A percentile compares a stretch with the other conserved stretches of the same genome.
phyloP scores from a whole-genome alignment of 2,113 vertebrate species.

The Elephas maximus region DNA sequence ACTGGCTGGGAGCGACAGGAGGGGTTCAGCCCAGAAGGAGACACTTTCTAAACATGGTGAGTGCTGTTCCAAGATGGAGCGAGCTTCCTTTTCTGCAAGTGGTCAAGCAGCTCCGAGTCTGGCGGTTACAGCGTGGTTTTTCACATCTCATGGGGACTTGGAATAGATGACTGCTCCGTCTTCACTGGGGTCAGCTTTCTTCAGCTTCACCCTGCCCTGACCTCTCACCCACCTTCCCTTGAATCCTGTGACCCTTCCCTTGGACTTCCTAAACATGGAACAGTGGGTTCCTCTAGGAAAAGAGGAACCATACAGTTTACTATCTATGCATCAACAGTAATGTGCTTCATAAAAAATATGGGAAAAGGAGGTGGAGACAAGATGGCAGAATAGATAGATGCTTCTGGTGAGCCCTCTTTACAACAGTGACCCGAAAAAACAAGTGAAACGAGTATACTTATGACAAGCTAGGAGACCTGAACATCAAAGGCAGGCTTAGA shows the following conservation, averaged over 20 bases:
- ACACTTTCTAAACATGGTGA: neutral
- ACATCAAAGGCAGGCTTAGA: no score
- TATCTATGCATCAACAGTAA: accelerated
- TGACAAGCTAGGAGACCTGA: no score
- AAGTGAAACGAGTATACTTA: no score
- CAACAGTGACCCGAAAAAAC: no score
- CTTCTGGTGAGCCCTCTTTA: no score
- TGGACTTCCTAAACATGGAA: accelerated
- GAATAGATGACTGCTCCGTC: neutral
- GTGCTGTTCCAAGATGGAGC: neutral
- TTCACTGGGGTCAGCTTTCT: no score
- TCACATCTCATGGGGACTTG: neutral
- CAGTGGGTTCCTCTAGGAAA: neutral
- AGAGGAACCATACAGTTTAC: neutral
- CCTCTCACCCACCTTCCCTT: neutral
- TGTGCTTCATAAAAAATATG: no score
- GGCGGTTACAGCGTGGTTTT: neutral
- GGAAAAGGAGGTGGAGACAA: no score
- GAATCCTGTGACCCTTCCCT: neutral
- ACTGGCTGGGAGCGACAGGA: neutral
- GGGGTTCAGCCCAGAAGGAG: neutral
- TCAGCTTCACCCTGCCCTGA: neutral
- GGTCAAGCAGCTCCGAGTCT: neutral
- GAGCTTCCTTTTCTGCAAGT: neutral
- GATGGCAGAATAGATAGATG: no score